phyloP scores from a whole-genome alignment of 2,797 vertebrate species.

The Allobates femoralis region DNA sequence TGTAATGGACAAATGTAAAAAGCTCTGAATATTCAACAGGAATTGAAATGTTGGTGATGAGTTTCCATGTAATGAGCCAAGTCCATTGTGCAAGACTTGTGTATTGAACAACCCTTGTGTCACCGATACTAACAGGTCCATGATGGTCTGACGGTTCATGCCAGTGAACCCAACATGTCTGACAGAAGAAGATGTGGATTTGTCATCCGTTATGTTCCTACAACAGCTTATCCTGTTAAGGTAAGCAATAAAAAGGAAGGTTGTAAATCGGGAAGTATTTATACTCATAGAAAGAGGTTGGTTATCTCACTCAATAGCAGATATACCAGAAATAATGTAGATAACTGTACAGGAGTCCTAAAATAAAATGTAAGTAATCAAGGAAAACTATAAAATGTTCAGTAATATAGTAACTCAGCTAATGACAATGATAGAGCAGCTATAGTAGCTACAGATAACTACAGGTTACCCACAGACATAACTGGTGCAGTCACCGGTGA shows the following conservation, averaged over 20 bases:
- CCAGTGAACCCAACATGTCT: slow-evolving; percentile 81
- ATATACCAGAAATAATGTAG: no score
- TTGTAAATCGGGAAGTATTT: no score
- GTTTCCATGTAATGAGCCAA: neutral
- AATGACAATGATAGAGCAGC: no score
- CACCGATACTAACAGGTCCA: slow-evolving; percentile 72
- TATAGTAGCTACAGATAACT: no score
- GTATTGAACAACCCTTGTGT: neutral
- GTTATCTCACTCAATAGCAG: no score
- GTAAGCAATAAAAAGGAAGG: slow-evolving; percentile 62
- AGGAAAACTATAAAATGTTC: no score
- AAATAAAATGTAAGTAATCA: no score
- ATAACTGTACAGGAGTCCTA: no score
- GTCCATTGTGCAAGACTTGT: neutral
- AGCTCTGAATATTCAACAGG: neutral
- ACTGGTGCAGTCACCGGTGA: no score
- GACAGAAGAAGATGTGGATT: slow-evolving; percentile 79
- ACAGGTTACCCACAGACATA: no score
- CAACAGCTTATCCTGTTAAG: slow-evolving; percentile 76
- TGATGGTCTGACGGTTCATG: slow-evolving; percentile 81
- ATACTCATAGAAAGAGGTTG: no score
- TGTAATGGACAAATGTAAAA: neutral
- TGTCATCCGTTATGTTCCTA: slow-evolving; percentile 81
- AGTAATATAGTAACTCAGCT: no score
- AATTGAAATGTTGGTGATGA: neutral